Conservation (phyloP, 2,797 vertebrate species). For the Amniataba percoides region DNA sequence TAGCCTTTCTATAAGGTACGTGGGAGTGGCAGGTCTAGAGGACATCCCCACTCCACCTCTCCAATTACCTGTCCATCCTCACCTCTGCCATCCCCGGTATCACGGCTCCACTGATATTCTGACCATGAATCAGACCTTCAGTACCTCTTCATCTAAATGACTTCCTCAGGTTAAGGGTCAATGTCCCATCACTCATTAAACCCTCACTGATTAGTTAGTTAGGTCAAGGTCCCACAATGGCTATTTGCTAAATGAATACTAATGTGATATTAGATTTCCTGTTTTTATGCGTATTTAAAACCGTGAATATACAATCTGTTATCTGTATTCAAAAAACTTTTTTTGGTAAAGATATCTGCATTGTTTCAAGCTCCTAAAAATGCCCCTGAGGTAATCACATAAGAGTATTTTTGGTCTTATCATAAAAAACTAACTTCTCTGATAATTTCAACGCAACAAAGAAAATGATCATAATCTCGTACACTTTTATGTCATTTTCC, state of each 20-base stretch:
- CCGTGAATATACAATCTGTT: conserved; percentile 12
- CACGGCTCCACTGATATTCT: conserved; percentile 63
- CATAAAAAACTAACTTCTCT: neutral
- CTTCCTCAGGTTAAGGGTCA: conserved; percentile 88
- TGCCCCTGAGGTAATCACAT: neutral
- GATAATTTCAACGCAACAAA: neutral
- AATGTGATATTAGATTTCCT: conserved; percentile 28
- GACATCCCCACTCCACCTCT: conserved; percentile 54
- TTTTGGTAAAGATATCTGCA: neutral
- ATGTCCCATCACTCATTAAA: conserved; percentile 85
- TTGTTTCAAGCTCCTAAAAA: neutral
- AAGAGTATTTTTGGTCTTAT: neutral
- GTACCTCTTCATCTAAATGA: conserved; percentile 80
- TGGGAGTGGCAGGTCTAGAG: conserved; percentile 39
- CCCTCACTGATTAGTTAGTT: conserved; percentile 74
- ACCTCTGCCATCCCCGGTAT: conserved; percentile 66
- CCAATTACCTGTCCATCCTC: conserved; percentile 72
- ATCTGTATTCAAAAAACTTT: neutral
- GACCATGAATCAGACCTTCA: conserved; percentile 81
- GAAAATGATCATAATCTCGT: neutral
- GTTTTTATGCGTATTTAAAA: conserved; percentile 26
- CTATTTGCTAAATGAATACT: conserved; percentile 52
- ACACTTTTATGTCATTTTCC: conserved; percentile 6
- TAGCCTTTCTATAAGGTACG: conserved; percentile 20
- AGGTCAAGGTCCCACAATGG: conserved; percentile 54